Evolutionary conservation across 2,797 vertebrate species (phyloP).

Genomic region (Perodicticus potto): DNA sequence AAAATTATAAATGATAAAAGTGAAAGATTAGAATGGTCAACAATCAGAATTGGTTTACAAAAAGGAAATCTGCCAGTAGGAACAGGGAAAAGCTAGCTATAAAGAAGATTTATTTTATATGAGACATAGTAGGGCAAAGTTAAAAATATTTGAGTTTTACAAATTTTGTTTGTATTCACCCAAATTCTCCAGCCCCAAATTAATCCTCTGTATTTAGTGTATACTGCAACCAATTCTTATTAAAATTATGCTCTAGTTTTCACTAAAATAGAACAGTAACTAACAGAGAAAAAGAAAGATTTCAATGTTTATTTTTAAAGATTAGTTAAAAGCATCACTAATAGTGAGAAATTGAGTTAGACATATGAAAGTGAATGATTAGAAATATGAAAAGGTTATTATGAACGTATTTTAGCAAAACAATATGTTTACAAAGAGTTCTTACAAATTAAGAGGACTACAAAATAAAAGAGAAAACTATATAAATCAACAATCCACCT

Average conservation of each 20-base stretch:
- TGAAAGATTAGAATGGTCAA: conserved; percentile 32
- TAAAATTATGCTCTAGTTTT: conserved; percentile 51
- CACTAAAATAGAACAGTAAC: conserved; percentile 30
- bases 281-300: conserved; percentile 31
- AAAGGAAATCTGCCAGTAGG: conserved; percentile 27
- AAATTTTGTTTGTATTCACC: conserved; percentile 48
- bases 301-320: conserved; percentile 45
- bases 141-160: conserved; percentile 36
- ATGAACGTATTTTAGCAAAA: conserved; percentile 12
- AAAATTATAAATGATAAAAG: conserved; percentile 55
- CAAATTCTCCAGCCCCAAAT: conserved; percentile 34
- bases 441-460: conserved; percentile 19
- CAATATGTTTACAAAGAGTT: not conserved
- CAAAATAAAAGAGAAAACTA: not conserved
- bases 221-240: conserved; percentile 10
- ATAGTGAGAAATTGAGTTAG: not conserved
- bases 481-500: not conserved
- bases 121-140: not conserved
- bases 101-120: not conserved
- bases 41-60: conserved; percentile 35
- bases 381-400: conserved; percentile 47
- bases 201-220: conserved; percentile 17
- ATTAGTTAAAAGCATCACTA: conserved; percentile 21
- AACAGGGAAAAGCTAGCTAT: not conserved
- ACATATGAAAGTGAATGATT: not conserved